Base-by-base conservation (phyloP, 2,113 vertebrate species). In the Capreolus pygargus region DNA sequence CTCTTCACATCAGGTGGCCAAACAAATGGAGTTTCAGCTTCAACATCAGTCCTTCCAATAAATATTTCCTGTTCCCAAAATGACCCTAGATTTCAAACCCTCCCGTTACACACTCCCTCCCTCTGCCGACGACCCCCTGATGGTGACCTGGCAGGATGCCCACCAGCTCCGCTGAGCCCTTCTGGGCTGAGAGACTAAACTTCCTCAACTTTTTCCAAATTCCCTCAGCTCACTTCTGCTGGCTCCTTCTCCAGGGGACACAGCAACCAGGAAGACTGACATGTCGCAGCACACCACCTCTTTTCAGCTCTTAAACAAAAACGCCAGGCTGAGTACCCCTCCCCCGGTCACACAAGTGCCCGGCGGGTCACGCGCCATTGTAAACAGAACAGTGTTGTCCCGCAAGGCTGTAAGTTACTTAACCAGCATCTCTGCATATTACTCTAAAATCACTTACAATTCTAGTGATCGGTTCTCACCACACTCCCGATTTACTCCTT, bases 281-380 rank as follows among this genome's bases (percentile, higher is more conserved):
- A 19, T 36, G 64, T 84, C 57, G 33, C 8, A 67, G 8, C 36
- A 16, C 2, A 19, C 11, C 13, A 11, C 39, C 25, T 27, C 7
- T 52, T 13, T 17, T 13, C 4, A 28, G 57, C 58, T 70, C 81
- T 88, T 76, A 39, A 76, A 64, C 27, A 21, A 64, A 52, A 87
- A 17, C 11, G 7, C 11, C 39, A 5, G 1, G 25, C 6, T 33
- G n/a, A 14, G 47, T 6, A 16, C 16, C 30, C 17, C 7, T 78
- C 47, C 36, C 12, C 12, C 11, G 2, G 47, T 76, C 45, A 5
- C 30, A 13, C 0, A 3, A 7, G 50, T 23, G 16, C 87, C 15
- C 5, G 1, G 50, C 0, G 4, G 83, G 25, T 13, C 28, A 15
- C 1, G 0, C 3, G 2, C 55, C 17, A 0, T 5, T n/a, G 19